Evolutionary conservation across 2,113 vertebrate genomes (phyloP).

Genomic region (Hypocryptadius cinnamomeus): DNA sequence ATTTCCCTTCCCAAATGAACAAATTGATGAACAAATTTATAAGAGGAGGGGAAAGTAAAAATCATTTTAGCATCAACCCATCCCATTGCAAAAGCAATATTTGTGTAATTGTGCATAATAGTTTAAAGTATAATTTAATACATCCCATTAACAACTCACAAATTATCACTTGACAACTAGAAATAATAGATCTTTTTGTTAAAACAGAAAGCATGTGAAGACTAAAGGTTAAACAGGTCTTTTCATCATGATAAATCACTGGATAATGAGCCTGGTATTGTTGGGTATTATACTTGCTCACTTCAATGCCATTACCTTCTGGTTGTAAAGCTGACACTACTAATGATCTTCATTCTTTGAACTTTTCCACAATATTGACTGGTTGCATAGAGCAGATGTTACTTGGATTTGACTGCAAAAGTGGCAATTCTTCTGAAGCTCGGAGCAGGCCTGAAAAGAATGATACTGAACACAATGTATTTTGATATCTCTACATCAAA

Average conservation of each 20-base stretch:
- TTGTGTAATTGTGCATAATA: constrained; percentile 56
- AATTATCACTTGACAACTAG: constrained; percentile 79
- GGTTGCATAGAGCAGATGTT: constrained; percentile 95
- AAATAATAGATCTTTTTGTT: constrained; percentile 81
- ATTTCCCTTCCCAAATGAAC: background rate
- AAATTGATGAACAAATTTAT: background rate
- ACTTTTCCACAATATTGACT: constrained; percentile 96
- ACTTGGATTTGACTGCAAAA: constrained; percentile 73
- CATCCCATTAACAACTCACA: constrained; percentile 75
- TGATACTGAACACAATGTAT: constrained; percentile 30
- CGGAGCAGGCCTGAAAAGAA: constrained; percentile 31
- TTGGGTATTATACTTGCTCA: constrained; percentile 83
- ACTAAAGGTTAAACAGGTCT: constrained; percentile 95
- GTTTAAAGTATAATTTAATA: constrained; percentile 73
- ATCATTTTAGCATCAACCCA: background rate
- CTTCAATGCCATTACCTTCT: constrained; percentile 90
- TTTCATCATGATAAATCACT: constrained; percentile 99
- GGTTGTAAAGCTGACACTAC: constrained; percentile 97
- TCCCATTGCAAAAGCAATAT: constrained; percentile 18
- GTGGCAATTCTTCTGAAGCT: constrained; percentile 30
- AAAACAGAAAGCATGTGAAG: constrained; percentile 76
- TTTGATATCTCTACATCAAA: constrained; percentile 40
- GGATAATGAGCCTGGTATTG: constrained; percentile 95
- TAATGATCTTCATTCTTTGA: constrained; percentile 94
- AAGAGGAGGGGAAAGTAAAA: background rate